A percentile compares a stretch with the other conserved stretches of the same genome.
These are phyloP conservation scores for Hemitrygon akajei DNA, from an alignment of 2,797 vertebrate species.

Conservation along the genomic window DNA sequence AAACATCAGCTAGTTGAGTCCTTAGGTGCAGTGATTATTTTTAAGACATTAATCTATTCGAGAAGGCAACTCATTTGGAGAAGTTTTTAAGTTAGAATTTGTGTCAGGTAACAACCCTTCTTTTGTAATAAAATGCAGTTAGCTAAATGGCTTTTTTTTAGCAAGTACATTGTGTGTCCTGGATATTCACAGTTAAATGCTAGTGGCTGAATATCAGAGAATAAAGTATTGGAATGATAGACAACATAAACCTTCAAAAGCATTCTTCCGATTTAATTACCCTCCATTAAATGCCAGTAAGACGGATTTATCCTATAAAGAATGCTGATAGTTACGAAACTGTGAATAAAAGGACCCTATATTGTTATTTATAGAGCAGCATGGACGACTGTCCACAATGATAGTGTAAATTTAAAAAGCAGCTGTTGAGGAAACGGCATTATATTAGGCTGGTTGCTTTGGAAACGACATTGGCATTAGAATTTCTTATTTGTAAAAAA, in stretches of 20 bases:
- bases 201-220: background rate
- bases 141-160: background rate
- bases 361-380: constrained; percentile 28
- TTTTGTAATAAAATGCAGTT: background rate
- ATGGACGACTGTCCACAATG: background rate
- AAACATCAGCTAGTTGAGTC: background rate
- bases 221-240: constrained; percentile 5
- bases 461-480: constrained; percentile 4
- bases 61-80: background rate
- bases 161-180: background rate
- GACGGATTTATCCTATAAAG: constrained; percentile 1
- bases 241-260: constrained; percentile 18
- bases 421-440: constrained; percentile 18
- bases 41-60: background rate
- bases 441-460: background rate
- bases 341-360: constrained; percentile 25
- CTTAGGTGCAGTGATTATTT: background rate
- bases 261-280: constrained; percentile 35
- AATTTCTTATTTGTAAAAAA: background rate
- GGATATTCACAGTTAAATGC: background rate
- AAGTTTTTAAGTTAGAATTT: background rate
- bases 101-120: background rate
- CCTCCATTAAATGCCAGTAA: constrained; percentile 18
- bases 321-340: constrained; percentile 28
- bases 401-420: background rate